Base-by-base conservation (phyloP, 2,888 invertebrate genomes). In the Mythimna impura region DNA sequence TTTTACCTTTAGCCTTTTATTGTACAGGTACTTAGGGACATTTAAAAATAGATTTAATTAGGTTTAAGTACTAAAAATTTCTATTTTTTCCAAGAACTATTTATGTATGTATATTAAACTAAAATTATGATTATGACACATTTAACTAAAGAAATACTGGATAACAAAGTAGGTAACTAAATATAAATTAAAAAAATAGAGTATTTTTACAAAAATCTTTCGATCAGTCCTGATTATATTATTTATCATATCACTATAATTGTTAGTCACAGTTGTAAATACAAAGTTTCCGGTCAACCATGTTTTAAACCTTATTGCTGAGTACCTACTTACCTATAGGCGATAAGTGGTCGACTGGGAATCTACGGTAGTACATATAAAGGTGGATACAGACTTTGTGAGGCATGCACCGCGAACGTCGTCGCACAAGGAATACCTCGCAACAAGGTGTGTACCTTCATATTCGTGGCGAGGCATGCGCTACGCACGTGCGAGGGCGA, bases 101-200 rank as follows among this genome's bases (percentile, higher is more conserved):
- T 43, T 47, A 47, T 64, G 2, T 12, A 40, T 30, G 36, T 8
- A 55, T 22, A 62, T 14, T 66, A 62, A 17, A 71, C 64, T 71
- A 80, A 73, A 82, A 70, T 74, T 78, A 85, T 84, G 85, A 70
- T 74, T 78, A 85, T 84, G 85, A 82, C 79, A 83, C 86, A 63
- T 85, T 78, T 85, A 77, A 30, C 64, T 67, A 73, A 71, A 80
- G 73, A 80, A 81, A 85, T 83, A 85, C 83, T 83, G 83, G 70
- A 65, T 17, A 47, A 40, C 3, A 30, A 54, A 60, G 34, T 50
- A 54, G 54, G 25, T 50, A 78, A 73, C 43, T 58, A 79, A 43
- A 14, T 73, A 54, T 47, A 71, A 73, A 52, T 50, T 72, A 72
- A 58, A 36, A 72, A 58, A 36, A 43, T 12, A 36, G n/a, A 79